Evolutionary conservation across 2,113 vertebrate genomes (phyloP).

Genomic region (Poecilia latipinna): DNA sequence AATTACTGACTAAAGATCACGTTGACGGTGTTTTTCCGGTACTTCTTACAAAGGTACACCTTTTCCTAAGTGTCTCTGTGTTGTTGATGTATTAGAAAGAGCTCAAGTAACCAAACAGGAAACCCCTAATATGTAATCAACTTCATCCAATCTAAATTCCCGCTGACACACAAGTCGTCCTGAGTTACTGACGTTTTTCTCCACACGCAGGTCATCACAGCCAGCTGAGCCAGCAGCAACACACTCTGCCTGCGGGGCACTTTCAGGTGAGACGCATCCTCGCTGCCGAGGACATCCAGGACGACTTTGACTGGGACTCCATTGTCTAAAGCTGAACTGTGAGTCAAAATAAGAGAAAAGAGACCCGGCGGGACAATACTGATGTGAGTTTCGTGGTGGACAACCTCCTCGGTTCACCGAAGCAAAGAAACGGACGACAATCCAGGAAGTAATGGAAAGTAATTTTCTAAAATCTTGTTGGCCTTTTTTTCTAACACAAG

Average conservation of each 20-base stretch:
- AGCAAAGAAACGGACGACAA: conserved; percentile 64
- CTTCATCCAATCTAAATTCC: not conserved
- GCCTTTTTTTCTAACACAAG: conserved; percentile 36
- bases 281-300: conserved; percentile 87
- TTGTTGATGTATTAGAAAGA: not conserved
- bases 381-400: conserved; percentile 27
- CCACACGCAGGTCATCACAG: conserved; percentile 80
- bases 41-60: too few species aligned
- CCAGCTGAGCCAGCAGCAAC: conserved; percentile 83
- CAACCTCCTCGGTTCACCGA: conserved; percentile 39
- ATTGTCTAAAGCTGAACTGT: conserved; percentile 80
- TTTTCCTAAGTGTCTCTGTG: not conserved
- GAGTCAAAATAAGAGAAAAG: not conserved
- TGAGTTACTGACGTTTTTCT: not conserved
- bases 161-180: not conserved
- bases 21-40: too few species aligned
- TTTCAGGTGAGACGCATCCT: conserved; percentile 88
- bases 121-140: not conserved
- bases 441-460: conserved; percentile 49
- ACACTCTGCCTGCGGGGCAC: conserved; percentile 84
- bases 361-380: not conserved
- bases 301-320: conserved; percentile 92
- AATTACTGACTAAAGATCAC: too few species aligned
- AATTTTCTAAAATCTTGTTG: conserved; percentile 25
- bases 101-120: not conserved